Conservation (phyloP, 92 coral and sea anemone species). For the Paramuricea clavata region DNA sequence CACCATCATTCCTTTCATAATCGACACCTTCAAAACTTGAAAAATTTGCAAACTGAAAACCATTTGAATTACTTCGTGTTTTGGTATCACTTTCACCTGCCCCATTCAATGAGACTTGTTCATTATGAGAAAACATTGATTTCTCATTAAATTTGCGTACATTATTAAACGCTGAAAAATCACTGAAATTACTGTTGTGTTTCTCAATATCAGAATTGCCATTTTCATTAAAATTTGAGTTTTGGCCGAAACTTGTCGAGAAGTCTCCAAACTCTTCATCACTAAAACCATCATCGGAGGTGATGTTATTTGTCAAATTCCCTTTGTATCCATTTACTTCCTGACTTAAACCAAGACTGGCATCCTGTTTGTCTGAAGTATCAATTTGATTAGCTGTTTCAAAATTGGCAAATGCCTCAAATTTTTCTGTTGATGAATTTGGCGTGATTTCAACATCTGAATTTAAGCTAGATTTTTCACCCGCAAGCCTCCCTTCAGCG, state of each 20-base stretch:
- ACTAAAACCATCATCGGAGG: slow-evolving; percentile 32
- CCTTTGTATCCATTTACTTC: slow-evolving; percentile 4
- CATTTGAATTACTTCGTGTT: not conserved
- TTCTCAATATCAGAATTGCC: not conserved
- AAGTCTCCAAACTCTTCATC: slow-evolving; percentile 30
- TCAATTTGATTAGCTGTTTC: not conserved
- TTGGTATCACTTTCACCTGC: too few relatives aligned
- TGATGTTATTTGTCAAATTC: slow-evolving; percentile 20
- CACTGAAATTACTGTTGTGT: slow-evolving; percentile 9
- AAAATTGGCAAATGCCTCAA: slow-evolving; percentile 39
- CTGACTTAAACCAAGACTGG: not conserved
- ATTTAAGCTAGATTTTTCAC: not conserved
- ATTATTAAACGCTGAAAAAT: not conserved
- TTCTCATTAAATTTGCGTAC: not conserved
- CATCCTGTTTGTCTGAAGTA: not conserved
- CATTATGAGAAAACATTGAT: not conserved
- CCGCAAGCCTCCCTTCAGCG: not conserved
- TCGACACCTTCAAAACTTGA: not conserved
- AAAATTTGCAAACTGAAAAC: slow-evolving; percentile 28
- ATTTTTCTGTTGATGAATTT: slow-evolving; percentile 15
- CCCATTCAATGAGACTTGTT: not conserved
- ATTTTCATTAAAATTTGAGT: not conserved
- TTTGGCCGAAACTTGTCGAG: not conserved
- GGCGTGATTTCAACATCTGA: not conserved
- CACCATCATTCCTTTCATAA: not conserved